phyloP scores from a whole-genome alignment of 1,140 invertebrate genomes.

The Penaeus japonicus region DNA sequence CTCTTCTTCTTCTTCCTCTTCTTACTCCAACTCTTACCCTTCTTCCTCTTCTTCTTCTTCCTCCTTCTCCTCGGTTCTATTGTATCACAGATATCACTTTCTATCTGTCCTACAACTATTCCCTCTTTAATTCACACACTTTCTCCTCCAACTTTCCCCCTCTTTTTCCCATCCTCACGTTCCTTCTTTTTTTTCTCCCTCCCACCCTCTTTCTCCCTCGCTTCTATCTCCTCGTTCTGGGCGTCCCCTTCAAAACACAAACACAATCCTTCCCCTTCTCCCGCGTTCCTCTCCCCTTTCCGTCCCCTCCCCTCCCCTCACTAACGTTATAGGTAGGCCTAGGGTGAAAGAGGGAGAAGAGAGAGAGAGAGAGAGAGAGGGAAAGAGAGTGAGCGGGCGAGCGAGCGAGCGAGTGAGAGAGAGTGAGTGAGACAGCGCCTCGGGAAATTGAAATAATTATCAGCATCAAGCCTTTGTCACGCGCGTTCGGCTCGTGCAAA shows the following conservation, averaged over 20 bases:
- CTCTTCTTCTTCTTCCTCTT: no score
- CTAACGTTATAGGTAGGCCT: conserved; percentile 33
- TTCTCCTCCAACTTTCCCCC: neutral
- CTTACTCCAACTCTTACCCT: neutral
- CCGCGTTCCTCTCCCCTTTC: neutral
- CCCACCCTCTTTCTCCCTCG: neutral
- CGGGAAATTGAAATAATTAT: conserved; percentile 56
- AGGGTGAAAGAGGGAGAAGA: conserved; percentile 8
- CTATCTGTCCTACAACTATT: no score
- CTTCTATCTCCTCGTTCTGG: neutral
- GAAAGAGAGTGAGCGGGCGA: no score
- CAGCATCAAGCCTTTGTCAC: conserved; percentile 55
- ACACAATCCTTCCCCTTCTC: neutral
- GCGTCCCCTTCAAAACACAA: no score
- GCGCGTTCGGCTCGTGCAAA: conserved; percentile 44
- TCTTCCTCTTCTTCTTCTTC: neutral
- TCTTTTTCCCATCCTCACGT: neutral
- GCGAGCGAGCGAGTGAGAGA: no score
- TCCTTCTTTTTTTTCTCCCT: neutral
- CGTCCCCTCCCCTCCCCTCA: neutral
- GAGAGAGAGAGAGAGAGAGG: no score
- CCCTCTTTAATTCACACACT: neutral
- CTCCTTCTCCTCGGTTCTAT: neutral
- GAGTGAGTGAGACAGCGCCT: conserved; percentile 21
- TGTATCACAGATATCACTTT: no score